A percentile compares a stretch with the other conserved stretches of the same genome.
These are phyloP conservation scores for Silurus meridionalis DNA, from an alignment of 2,113 vertebrate genomes.

Conservation along the genomic window DNA sequence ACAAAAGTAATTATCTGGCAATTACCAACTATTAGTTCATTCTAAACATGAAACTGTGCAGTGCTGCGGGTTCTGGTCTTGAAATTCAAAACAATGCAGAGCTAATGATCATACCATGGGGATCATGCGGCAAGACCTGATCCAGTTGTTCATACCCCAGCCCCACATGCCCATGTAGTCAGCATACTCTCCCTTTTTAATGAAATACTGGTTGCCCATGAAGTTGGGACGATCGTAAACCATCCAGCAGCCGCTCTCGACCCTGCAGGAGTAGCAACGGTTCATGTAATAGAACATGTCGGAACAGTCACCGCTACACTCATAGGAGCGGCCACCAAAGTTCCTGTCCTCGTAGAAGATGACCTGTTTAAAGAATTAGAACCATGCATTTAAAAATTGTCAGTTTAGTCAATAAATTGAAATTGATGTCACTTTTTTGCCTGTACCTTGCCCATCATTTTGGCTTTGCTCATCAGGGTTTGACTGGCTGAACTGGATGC, in stretches of 20 bases:
- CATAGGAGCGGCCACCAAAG: slow-evolving; percentile 70
- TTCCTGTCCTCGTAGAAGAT: slow-evolving; percentile 71
- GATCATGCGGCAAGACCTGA: slow-evolving; percentile 27
- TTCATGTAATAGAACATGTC: slow-evolving; percentile 64
- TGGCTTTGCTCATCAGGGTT: neutral
- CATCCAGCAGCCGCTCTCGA: slow-evolving; percentile 61
- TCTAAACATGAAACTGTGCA: neutral
- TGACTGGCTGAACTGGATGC: slow-evolving; percentile 13
- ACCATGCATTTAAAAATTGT: neutral
- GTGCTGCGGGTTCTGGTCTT: neutral
- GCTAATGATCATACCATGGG: slow-evolving; percentile 20
- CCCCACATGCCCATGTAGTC: slow-evolving; percentile 23
- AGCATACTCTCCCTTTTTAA: slow-evolving; percentile 63
- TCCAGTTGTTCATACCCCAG: slow-evolving; percentile 25
- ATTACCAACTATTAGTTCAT: neutral
- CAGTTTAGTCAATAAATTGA: neutral
- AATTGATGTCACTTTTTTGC: neutral
- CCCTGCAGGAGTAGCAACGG: slow-evolving; percentile 60
- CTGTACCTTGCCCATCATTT: slow-evolving; percentile 32
- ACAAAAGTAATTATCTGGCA: neutral
- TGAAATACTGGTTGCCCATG: slow-evolving; percentile 68
- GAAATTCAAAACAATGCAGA: neutral
- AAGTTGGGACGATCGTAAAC: slow-evolving; percentile 65
- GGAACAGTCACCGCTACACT: slow-evolving; percentile 62
- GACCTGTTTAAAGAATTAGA: slow-evolving; percentile 51